A percentile compares a stretch with the other conserved stretches of the same genome.
These are phyloP conservation scores for Acleris laterana DNA, from an alignment of 2,888 invertebrate genomes.

Conservation along the genomic window DNA sequence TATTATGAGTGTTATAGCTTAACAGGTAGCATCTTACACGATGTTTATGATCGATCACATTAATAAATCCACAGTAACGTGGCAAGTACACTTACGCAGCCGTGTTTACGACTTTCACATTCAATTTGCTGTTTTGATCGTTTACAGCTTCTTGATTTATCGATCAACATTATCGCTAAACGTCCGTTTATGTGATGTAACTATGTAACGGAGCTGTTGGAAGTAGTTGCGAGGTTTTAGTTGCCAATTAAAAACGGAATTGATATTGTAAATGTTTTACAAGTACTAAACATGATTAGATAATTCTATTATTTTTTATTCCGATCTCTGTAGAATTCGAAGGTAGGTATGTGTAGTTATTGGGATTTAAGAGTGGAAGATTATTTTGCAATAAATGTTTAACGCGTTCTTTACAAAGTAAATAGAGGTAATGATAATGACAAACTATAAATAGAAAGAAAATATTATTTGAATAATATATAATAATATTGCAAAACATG, in stretches of 20 bases:
- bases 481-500: no score
- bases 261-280: not conserved
- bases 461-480: no score
- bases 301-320: no score
- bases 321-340: no score
- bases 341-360: no score
- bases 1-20: not conserved
- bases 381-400: no score
- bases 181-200: conserved; percentile 2
- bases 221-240: conserved; percentile 1
- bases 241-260: not conserved
- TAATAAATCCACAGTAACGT: not conserved
- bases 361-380: no score
- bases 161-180: conserved; percentile 6
- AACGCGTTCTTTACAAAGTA: no score
- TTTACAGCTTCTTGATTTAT: conserved; percentile 9
- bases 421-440: no score
- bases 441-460: no score
- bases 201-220: conserved; percentile 6
- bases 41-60: not conserved
- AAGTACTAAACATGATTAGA: no score
- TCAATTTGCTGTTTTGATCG: conserved; percentile 10
- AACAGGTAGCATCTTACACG: not conserved
- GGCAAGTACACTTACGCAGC: not conserved
- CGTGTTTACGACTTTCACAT: conserved; percentile 15